phyloP scores from a whole-genome alignment of 2,888 invertebrate species.

The Agrenia bidenticulata region DNA sequence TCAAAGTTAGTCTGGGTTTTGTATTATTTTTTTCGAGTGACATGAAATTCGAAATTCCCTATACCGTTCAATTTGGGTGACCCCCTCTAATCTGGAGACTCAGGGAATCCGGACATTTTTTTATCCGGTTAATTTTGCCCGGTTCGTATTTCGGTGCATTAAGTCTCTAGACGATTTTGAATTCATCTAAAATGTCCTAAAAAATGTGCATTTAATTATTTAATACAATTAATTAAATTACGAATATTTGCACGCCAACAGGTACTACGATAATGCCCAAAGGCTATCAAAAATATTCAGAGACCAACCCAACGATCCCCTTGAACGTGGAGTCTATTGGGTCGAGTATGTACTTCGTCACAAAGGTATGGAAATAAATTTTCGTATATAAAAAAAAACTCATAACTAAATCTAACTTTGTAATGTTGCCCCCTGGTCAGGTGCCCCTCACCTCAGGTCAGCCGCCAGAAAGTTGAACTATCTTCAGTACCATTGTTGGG shows the following conservation, averaged over 20 bases:
- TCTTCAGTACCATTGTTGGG: constrained; percentile 42
- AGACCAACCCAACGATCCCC: constrained; percentile 27
- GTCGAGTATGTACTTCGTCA: constrained; percentile 36
- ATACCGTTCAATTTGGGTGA: too few relatives aligned
- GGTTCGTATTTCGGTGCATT: too few relatives aligned
- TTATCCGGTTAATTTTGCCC: too few relatives aligned
- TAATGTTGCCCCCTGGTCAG: constrained; percentile 23
- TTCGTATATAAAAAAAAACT: too few relatives aligned
- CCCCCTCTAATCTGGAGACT: too few relatives aligned
- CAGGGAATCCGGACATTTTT: too few relatives aligned
- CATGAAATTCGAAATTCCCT: too few relatives aligned
- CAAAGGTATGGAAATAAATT: constrained; percentile 30
- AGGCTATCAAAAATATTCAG: constrained; percentile 24
- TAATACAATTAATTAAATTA: not conserved
- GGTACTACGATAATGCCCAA: constrained; percentile 27
- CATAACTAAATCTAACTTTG: not conserved
- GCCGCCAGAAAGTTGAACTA: constrained; percentile 39
- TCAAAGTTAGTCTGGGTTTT: constrained; percentile 19
- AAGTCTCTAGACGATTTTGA: too few relatives aligned
- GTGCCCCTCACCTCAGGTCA: constrained; percentile 52
- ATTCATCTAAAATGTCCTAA: too few relatives aligned
- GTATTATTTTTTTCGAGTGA: too few relatives aligned
- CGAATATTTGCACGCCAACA: constrained; percentile 1
- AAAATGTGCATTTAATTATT: too few relatives aligned
- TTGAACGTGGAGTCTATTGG: constrained; percentile 32